A percentile compares a stretch with the other conserved stretches of the same genome.
Evolutionary conservation across 2,113 vertebrate species (phyloP).

Genomic region (Egretta garzetta): DNA sequence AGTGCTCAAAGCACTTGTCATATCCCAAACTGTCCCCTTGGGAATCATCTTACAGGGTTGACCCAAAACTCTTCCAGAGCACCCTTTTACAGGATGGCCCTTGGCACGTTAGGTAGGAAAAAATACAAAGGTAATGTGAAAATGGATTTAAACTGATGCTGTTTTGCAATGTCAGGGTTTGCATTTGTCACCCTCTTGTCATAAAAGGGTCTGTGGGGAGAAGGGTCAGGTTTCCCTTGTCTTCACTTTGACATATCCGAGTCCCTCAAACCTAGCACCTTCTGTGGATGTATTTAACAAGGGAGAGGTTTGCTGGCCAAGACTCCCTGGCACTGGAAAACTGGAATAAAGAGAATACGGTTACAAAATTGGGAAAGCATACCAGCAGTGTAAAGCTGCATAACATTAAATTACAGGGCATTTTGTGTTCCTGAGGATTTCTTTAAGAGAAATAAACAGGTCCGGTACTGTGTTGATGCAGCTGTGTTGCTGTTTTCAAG

Average conservation of each 20-base stretch:
- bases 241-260: accelerated
- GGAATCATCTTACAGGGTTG: background rate
- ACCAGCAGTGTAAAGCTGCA: background rate
- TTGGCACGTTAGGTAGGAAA: accelerated
- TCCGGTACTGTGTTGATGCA: background rate
- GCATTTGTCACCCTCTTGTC: background rate
- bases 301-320: background rate
- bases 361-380: background rate
- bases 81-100: background rate
- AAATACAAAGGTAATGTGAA: background rate
- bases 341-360: background rate
- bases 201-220: background rate
- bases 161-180: background rate
- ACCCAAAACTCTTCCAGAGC: background rate
- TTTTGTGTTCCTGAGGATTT: background rate
- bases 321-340: background rate
- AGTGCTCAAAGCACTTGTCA: background rate
- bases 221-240: background rate
- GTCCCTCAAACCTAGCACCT: background rate
- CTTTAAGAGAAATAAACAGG: background rate
- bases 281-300: background rate
- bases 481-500: background rate
- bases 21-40: background rate
- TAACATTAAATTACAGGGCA: background rate
- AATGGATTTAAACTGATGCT: background rate